A percentile compares a stretch with the other conserved stretches of the same genome.
phyloP scores from a whole-genome alignment of 2,888 invertebrate species.

The Deilephila elpenor region DNA sequence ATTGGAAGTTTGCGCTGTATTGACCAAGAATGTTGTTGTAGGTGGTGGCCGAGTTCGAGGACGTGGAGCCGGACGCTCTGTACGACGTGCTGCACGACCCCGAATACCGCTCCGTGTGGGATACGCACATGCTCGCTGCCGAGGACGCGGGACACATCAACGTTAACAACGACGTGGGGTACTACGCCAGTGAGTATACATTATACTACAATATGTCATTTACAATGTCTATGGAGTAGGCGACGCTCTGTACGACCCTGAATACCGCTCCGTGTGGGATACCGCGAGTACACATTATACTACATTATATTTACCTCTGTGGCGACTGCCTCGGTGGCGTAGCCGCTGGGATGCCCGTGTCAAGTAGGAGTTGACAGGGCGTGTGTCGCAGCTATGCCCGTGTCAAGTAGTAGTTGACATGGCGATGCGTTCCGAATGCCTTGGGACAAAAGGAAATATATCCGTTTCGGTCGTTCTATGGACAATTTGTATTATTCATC shows the following conservation, averaged over 20 bases:
- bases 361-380: too few species aligned
- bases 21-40: conserved; percentile 35
- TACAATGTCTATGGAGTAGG: too few species aligned
- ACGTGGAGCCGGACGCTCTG: conserved; percentile 89
- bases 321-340: too few species aligned
- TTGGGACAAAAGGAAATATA: too few species aligned
- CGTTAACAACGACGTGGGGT: conserved; percentile 96
- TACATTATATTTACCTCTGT: neutral
- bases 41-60: conserved; percentile 87
- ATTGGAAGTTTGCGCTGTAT: neutral
- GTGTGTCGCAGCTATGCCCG: too few species aligned
- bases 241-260: too few species aligned
- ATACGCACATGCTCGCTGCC: conserved; percentile 94
- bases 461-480: too few species aligned
- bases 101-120: conserved; percentile 94
- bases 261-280: too few species aligned
- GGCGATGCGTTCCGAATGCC: too few species aligned
- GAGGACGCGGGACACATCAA: conserved; percentile 95
- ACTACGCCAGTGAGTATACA: conserved; percentile 91
- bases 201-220: neutral
- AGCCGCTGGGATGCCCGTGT: too few species aligned
- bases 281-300: conserved; percentile 84
- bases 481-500: too few species aligned
- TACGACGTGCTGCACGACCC: conserved; percentile 97
- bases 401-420: too few species aligned